Evolutionary conservation across 2,888 invertebrate species (phyloP).

Genomic region (Hermodice carunculata): DNA sequence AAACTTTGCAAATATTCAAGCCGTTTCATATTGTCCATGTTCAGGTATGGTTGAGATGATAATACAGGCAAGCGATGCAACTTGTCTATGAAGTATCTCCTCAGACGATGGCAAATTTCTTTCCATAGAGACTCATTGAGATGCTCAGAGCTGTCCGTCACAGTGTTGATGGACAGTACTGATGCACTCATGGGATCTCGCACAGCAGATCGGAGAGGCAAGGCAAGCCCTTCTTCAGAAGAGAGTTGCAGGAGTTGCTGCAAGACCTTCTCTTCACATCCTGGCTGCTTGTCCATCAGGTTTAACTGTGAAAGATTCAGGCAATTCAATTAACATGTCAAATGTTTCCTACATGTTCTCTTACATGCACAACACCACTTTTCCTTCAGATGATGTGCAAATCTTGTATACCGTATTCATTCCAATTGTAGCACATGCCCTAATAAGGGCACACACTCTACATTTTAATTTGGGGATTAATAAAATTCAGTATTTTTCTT

Average conservation of each 20-base stretch:
- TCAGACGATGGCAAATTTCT: constrained; percentile 44
- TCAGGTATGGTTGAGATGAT: constrained; percentile 36
- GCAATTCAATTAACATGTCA: no score
- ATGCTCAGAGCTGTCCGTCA: constrained; percentile 56
- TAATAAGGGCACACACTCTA: no score
- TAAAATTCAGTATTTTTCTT: no score
- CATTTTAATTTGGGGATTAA: no score
- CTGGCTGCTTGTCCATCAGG: constrained; percentile 56
- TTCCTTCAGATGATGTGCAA: no score
- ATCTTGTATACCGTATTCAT: no score
- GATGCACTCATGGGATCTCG: constrained; percentile 48
- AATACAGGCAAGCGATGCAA: constrained; percentile 51
- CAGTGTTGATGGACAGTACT: constrained; percentile 58
- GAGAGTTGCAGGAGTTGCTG: constrained; percentile 58
- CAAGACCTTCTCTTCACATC: constrained; percentile 60
- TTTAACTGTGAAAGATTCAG: no score
- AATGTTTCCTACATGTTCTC: no score
- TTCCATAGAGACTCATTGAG: constrained; percentile 55
- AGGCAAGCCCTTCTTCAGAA: constrained; percentile 60
- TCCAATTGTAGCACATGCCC: no score
- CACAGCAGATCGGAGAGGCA: constrained; percentile 50
- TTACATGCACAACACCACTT: no score
- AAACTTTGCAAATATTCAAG: constrained; percentile 59
- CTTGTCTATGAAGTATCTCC: constrained; percentile 52
- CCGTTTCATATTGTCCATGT: constrained; percentile 47